phyloP scores from a whole-genome alignment of 2,797 vertebrate genomes.

The Sebastes itinus region DNA sequence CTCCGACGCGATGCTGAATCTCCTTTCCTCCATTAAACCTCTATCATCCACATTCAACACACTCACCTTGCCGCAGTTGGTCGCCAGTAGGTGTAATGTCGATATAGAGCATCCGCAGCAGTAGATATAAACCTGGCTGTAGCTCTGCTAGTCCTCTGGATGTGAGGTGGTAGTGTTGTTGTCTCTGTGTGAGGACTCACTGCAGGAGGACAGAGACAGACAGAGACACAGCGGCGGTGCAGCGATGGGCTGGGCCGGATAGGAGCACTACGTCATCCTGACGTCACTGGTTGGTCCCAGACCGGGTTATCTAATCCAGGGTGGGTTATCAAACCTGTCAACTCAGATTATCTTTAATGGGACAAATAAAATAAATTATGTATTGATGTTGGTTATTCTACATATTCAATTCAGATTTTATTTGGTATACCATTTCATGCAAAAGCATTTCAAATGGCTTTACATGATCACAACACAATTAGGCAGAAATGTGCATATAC shows the following conservation, averaged over 20 bases:
- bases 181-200: conserved; percentile 12
- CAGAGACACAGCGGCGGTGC: conserved; percentile 29
- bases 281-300: conserved; percentile 56
- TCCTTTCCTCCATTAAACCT: not conserved
- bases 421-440: too few species aligned
- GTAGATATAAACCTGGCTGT: not conserved
- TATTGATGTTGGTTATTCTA: too few species aligned
- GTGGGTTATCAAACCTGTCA: conserved; percentile 1
- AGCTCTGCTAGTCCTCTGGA: not conserved
- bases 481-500: too few species aligned
- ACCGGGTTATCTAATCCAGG: conserved; percentile 59
- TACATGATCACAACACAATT: too few species aligned
- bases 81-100: not conserved
- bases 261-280: conserved; percentile 54
- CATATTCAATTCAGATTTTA: too few species aligned
- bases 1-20: conserved; percentile 22
- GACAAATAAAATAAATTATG: too few species aligned
- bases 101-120: not conserved
- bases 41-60: rapidly evolving
- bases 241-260: conserved; percentile 51
- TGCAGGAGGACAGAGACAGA: too few species aligned
- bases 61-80: conserved; percentile 41
- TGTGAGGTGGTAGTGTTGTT: not conserved
- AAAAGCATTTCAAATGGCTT: too few species aligned
- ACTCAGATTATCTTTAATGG: too few species aligned